A percentile compares a stretch with the other conserved stretches of the same genome.
These are phyloP conservation scores for Eublepharis macularius DNA, from an alignment of 2,113 vertebrate genomes.

Conservation along the genomic window DNA sequence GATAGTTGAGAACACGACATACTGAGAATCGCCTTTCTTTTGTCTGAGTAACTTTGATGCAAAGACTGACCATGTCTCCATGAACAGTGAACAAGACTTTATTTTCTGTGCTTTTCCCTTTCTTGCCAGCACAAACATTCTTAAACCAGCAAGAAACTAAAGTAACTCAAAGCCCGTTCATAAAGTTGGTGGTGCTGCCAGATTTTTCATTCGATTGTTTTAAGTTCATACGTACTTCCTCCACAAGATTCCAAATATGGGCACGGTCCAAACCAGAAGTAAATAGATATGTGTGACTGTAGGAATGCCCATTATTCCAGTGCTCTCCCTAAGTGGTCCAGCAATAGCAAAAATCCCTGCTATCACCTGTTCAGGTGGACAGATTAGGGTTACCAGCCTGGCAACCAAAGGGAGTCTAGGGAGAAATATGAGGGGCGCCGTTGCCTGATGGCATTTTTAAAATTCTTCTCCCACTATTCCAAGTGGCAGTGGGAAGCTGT, in stretches of 20 bases:
- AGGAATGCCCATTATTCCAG: too few relatives aligned
- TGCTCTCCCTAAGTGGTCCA: neutral
- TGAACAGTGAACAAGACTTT: neutral
- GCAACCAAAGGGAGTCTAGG: too few relatives aligned
- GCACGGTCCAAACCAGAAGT: neutral
- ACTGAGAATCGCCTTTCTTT: neutral
- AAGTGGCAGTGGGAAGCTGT: too few relatives aligned
- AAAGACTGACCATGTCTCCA: neutral
- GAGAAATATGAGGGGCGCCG: too few relatives aligned
- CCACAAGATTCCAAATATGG: too few relatives aligned
- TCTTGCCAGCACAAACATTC: neutral
- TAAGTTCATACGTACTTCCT: neutral
- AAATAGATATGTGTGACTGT: neutral
- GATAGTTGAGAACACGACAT: neutral
- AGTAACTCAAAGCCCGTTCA: neutral
- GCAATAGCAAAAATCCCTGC: neutral
- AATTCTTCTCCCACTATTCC: too few relatives aligned
- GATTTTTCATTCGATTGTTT: neutral
- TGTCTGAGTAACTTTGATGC: conserved; percentile 6
- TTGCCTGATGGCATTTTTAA: too few relatives aligned
- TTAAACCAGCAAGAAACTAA: neutral
- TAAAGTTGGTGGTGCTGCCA: neutral
- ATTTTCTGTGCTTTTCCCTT: neutral
- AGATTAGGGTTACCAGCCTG: too few relatives aligned
- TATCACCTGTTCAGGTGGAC: too few relatives aligned